These are phyloP conservation scores for Strigops habroptila DNA, from an alignment of 2,113 vertebrate species.

Conservation along the genomic window DNA sequence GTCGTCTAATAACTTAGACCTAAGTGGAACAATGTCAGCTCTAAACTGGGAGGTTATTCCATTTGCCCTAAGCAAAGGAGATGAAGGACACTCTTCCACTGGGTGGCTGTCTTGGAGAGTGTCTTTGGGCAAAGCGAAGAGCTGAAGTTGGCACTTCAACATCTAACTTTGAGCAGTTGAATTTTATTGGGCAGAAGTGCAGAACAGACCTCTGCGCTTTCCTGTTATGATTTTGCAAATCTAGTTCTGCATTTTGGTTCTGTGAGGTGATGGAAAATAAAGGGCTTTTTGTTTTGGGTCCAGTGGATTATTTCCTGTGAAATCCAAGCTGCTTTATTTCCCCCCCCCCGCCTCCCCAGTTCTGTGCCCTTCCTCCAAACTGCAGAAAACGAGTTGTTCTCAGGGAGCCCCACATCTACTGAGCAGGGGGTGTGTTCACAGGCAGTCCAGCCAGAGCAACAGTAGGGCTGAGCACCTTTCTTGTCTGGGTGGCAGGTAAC, in stretches of 20 bases:
- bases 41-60: accelerated
- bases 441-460: not conserved
- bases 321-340: not conserved
- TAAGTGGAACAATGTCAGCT: not conserved
- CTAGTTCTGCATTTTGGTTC: not conserved
- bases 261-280: not conserved
- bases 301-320: not conserved
- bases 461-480: not conserved
- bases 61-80: not conserved
- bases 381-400: not conserved
- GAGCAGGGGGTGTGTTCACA: not conserved
- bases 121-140: not conserved
- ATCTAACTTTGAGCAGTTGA: not conserved
- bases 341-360: not conserved
- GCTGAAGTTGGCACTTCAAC: not conserved
- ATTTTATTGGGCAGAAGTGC: not conserved
- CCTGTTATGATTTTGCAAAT: not conserved
- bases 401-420: not conserved
- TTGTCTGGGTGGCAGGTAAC: not conserved
- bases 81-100: not conserved
- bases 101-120: not conserved
- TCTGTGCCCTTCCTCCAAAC: not conserved
- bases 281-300: not conserved
- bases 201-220: not conserved
- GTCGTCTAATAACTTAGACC: not conserved